Conservation (phyloP, 2,113 vertebrate genomes). For the Actinemys pallida region DNA sequence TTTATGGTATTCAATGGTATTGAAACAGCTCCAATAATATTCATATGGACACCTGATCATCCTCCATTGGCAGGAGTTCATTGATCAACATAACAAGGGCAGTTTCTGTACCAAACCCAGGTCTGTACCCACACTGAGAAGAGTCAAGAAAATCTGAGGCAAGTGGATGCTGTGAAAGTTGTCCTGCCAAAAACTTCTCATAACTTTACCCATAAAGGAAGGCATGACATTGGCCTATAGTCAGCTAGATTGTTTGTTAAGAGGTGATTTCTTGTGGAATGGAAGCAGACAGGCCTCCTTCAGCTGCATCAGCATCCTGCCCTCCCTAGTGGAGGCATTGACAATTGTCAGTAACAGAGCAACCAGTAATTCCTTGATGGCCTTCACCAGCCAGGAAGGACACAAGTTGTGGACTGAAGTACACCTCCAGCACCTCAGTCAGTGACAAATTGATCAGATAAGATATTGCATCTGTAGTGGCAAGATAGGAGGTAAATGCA, state of each 20-base stretch:
- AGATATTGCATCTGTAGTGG: neutral
- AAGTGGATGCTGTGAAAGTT: accelerated
- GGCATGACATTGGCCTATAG: neutral
- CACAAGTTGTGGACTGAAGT: neutral
- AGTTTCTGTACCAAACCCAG: neutral
- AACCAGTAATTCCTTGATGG: neutral
- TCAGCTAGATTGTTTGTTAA: neutral
- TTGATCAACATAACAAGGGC: neutral
- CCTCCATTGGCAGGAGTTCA: neutral
- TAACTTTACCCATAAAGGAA: accelerated
- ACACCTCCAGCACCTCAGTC: neutral
- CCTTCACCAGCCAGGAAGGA: neutral
- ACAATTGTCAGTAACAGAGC: neutral
- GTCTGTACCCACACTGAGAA: neutral
- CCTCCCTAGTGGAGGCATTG: neutral
- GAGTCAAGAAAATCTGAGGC: neutral
- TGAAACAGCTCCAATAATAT: neutral
- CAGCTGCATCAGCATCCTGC: neutral
- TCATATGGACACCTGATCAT: neutral
- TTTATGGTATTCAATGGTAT: neutral
- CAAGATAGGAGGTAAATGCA: no score
- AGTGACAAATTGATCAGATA: neutral
- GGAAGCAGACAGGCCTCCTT: accelerated
- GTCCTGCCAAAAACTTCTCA: neutral
- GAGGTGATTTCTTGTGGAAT: neutral